A percentile compares a stretch with the other conserved stretches of the same genome.
Evolutionary conservation across 2,888 invertebrate species (phyloP).

Genomic region (Crepidodera aurea): DNA sequence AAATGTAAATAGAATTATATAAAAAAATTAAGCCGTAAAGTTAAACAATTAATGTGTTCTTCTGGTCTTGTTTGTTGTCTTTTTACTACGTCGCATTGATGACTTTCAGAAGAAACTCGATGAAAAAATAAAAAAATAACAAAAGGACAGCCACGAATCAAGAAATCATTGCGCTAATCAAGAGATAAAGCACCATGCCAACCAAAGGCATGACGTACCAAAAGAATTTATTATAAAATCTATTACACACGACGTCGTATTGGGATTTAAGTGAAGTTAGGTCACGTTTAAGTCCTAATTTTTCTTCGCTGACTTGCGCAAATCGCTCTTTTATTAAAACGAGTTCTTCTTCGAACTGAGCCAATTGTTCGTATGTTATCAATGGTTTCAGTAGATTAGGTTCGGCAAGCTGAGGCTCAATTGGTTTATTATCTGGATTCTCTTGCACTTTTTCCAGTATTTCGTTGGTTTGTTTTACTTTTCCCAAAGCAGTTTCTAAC

Average conservation of each 20-base stretch:
- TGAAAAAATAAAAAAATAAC: slow-evolving; percentile 58
- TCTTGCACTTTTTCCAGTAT: slow-evolving; percentile 52
- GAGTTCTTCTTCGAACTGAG: slow-evolving; percentile 76
- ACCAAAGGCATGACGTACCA: slow-evolving; percentile 68
- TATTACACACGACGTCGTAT: slow-evolving; percentile 66
- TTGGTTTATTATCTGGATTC: slow-evolving; percentile 54
- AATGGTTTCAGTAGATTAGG: slow-evolving; percentile 51
- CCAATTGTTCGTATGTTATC: slow-evolving; percentile 63
- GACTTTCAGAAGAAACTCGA: slow-evolving; percentile 58
- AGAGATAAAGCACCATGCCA: slow-evolving; percentile 68
- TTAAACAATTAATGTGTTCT: slow-evolving; percentile 3
- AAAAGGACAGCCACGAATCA: slow-evolving; percentile 68
- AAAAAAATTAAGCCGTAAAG: too few species aligned
- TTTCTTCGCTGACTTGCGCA: slow-evolving; percentile 71
- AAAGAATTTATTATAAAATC: slow-evolving; percentile 68
- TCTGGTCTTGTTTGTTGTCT: slow-evolving; percentile 11
- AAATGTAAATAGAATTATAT: too few species aligned
- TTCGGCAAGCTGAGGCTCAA: slow-evolving; percentile 40
- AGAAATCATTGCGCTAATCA: slow-evolving; percentile 68
- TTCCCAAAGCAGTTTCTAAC: slow-evolving; percentile 8
- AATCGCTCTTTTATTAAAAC: slow-evolving; percentile 77
- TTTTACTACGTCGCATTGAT: slow-evolving; percentile 49
- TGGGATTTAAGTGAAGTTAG: slow-evolving; percentile 69
- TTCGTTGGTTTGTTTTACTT: slow-evolving; percentile 18
- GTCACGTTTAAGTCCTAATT: slow-evolving; percentile 68